Base-by-base conservation (phyloP, 2,113 vertebrate species). In the Entomyzon cyanotis region DNA sequence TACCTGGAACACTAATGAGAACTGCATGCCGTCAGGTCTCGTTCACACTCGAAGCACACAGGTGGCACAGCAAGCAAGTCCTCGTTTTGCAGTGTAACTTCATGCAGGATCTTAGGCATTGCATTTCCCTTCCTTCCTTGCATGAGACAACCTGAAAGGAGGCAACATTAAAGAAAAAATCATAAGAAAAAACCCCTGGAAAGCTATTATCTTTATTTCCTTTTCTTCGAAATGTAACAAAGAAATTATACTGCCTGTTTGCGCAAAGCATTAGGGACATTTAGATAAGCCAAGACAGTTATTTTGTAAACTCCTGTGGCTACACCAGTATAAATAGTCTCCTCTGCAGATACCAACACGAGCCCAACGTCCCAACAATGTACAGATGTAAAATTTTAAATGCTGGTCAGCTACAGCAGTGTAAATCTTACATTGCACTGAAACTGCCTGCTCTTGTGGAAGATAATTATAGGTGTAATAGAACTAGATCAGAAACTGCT, bases 351-450 rank as follows among this genome's bases (percentile, higher is more conserved):
- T 16, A 74, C 12, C 58, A 50, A 8, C 12, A 10, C 1, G 18
- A 86, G 19, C 18, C 14, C 2, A 1, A n/a, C 7, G 11, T 50
- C 20, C 37, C 19, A 47, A 8, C 44, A 84, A 31, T 0, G 1
- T 1, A 30, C 21, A 50, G 41, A 71, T 9, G 5, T 17, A 71
- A 44, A 33, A 73, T 11, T 5, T 14, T 12, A 44, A 28, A 23
- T 11, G 18, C 2, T 76, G 33, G 30, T 47, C 55, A 60, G 16
- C 62, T 53, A 21, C 21, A 75, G 63, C 62, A 35, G 39, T 11
- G 62, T 59, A 49, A 84, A 46, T 42, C n/a, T 47, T 13, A 21
- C 27, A 20, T 0, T n/a, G 46, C 31, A 50, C 21, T 49, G 28
- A 18, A 10, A 53, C 4, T 63, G 47, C 53, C 64, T 42, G 15